Conservation (phyloP, 2,797 vertebrate species). For the Scarus forsteni region DNA sequence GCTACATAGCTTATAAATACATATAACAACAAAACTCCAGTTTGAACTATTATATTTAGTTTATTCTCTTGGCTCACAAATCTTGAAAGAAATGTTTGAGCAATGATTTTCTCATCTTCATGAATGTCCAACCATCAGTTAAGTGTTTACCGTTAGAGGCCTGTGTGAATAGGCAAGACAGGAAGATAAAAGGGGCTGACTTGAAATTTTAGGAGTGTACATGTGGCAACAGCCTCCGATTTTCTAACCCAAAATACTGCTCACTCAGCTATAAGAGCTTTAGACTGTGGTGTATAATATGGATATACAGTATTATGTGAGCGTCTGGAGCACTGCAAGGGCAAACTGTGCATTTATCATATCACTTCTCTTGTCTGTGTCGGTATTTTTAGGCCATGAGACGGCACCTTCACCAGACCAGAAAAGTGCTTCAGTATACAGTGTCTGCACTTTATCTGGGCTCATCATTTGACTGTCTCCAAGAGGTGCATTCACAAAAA, state of each 20-base stretch:
- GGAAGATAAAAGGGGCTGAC: too few relatives aligned
- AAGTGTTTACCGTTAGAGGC: too few relatives aligned
- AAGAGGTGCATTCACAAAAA: slow-evolving; percentile 40
- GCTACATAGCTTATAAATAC: too few relatives aligned
- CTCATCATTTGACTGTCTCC: slow-evolving; percentile 44
- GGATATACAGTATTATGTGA: slow-evolving; percentile 17
- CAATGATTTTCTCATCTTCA: too few relatives aligned
- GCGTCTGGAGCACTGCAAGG: slow-evolving; percentile 53
- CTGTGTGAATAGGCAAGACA: too few relatives aligned
- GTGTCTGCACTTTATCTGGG: slow-evolving; percentile 65
- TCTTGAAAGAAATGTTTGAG: too few relatives aligned
- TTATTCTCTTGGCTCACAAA: too few relatives aligned
- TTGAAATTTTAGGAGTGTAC: background rate
- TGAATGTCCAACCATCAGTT: too few relatives aligned
- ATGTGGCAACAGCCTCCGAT: background rate
- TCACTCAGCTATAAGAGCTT: slow-evolving; percentile 8
- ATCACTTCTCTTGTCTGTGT: slow-evolving; percentile 67
- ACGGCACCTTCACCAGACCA: slow-evolving; percentile 60
- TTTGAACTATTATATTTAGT: too few relatives aligned
- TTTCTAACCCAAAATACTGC: background rate
- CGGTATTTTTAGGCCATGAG: slow-evolving; percentile 76
- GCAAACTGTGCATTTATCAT: slow-evolving; percentile 73
- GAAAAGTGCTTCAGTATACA: slow-evolving; percentile 60
- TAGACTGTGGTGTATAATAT: slow-evolving; percentile 11
- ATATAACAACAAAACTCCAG: too few relatives aligned